Conservation (phyloP, 2,113 vertebrate species). For the Leucopternis melanops region DNA sequence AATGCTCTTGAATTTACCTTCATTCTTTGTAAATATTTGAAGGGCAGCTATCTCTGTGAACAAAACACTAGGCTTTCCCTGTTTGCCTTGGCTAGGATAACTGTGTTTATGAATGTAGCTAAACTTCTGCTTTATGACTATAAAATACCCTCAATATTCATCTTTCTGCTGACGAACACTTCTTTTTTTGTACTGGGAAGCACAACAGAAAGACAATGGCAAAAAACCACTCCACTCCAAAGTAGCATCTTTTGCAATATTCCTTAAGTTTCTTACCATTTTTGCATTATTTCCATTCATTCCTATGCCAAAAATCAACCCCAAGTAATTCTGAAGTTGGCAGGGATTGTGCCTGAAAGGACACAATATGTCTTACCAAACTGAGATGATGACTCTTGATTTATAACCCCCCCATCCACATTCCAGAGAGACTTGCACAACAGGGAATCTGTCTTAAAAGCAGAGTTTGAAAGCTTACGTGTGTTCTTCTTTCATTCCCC, state of each 20-base stretch:
- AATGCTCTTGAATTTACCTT: constrained; percentile 15
- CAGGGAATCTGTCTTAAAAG: background rate
- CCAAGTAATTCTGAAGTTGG: background rate
- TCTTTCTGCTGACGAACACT: background rate
- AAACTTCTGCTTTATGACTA: background rate
- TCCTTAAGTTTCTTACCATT: background rate
- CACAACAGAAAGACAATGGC: background rate
- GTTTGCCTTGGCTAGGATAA: constrained; percentile 3
- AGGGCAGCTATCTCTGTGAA: constrained; percentile 27
- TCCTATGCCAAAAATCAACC: background rate
- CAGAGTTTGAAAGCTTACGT: background rate
- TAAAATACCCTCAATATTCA: background rate
- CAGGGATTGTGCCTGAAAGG: background rate
- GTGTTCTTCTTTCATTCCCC: background rate
- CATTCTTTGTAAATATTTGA: constrained; percentile 38
- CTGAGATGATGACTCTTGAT: background rate
- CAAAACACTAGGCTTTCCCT: constrained; percentile 16
- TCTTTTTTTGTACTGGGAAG: background rate
- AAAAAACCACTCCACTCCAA: background rate
- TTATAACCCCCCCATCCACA: background rate
- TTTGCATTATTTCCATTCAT: background rate
- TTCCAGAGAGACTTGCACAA: background rate
- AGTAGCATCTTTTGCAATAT: background rate
- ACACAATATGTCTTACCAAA: background rate
- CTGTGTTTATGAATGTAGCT: background rate